phyloP scores from a whole-genome alignment of 64 coral and sea anemone genomes.

The Acropora yongei region DNA sequence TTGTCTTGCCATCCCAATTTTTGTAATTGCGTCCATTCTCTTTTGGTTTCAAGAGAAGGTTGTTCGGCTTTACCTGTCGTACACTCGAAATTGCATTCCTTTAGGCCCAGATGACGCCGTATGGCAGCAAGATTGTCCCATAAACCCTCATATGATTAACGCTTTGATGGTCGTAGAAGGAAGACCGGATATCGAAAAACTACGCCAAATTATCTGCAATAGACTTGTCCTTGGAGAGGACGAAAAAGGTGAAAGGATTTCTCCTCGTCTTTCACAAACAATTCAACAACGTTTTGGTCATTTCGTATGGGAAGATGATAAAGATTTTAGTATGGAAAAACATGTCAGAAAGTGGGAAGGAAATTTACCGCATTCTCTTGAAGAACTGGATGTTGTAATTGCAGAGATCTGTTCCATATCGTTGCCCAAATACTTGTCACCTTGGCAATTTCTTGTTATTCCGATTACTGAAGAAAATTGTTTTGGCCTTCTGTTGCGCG shows the following conservation, averaged over 20 bases:
- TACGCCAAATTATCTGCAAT: conserved; percentile 69
- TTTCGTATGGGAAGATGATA: conserved; percentile 92
- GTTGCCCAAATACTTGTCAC: conserved; percentile 60
- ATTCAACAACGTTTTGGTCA: conserved; percentile 75
- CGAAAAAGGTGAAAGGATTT: conserved; percentile 84
- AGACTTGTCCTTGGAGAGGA: conserved; percentile 80
- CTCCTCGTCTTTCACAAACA: conserved; percentile 76
- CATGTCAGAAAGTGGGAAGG: conserved; percentile 82
- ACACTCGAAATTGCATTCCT: conserved; percentile 56
- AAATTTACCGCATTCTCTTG: conserved; percentile 40
- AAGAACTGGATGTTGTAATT: conserved; percentile 76
- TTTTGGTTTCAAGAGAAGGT: conserved; percentile 58
- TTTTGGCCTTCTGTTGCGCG: conserved; percentile 78
- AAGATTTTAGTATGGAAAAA: conserved; percentile 79
- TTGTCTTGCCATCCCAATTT: conserved; percentile 51
- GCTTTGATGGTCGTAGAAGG: conserved; percentile 90
- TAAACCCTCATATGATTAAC: conserved; percentile 91
- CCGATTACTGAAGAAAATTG: conserved; percentile 74
- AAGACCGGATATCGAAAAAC: conserved; percentile 70
- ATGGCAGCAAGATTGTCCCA: conserved; percentile 90
- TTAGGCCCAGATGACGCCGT: conserved; percentile 87
- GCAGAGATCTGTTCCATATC: conserved; percentile 74
- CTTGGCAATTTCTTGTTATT: conserved; percentile 94
- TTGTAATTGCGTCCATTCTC: conserved; percentile 32
- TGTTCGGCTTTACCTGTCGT: conserved; percentile 48